Conservation (phyloP, 2,113 vertebrate species). For the Neolamprologus sp. region DNA sequence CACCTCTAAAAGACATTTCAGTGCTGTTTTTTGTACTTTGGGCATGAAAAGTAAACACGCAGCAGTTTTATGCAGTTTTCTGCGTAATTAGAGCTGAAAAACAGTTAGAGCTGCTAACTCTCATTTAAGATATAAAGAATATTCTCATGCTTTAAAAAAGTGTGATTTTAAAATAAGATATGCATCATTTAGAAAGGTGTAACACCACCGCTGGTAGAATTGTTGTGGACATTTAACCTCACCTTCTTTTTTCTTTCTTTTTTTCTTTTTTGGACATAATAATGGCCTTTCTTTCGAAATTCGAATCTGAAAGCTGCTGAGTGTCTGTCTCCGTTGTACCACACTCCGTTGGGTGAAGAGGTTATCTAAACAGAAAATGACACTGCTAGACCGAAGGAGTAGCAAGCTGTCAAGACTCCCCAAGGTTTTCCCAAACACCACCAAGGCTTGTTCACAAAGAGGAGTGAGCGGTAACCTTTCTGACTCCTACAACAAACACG, state of each 20-base stretch:
- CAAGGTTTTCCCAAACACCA: background rate
- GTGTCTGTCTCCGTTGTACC: too few relatives aligned
- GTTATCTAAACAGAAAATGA: slow-evolving; percentile 20
- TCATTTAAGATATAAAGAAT: slow-evolving; percentile 1
- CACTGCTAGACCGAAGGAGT: background rate
- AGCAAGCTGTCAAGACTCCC: background rate
- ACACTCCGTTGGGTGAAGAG: background rate
- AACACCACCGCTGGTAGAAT: background rate
- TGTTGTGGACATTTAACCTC: background rate
- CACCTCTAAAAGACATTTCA: background rate
- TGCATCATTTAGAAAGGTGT: background rate
- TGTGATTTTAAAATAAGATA: background rate
- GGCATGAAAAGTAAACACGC: slow-evolving; percentile 7
- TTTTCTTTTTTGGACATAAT: background rate
- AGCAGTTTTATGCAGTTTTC: background rate
- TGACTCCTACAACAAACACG: background rate
- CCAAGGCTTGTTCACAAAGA: background rate
- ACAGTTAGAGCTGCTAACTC: slow-evolving; percentile 1
- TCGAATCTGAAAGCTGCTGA: background rate
- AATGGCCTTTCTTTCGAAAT: background rate
- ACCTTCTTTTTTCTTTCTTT: background rate
- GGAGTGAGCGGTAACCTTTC: background rate
- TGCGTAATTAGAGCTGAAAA: background rate
- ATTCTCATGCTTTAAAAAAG: background rate
- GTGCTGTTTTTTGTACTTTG: slow-evolving; percentile 3